A percentile compares a stretch with the other conserved stretches of the same genome.
These are phyloP conservation scores for Aplysina aerophoba DNA, from an alignment of 37 sponge, comb jelly and placozoan genomes.

Conservation along the genomic window DNA sequence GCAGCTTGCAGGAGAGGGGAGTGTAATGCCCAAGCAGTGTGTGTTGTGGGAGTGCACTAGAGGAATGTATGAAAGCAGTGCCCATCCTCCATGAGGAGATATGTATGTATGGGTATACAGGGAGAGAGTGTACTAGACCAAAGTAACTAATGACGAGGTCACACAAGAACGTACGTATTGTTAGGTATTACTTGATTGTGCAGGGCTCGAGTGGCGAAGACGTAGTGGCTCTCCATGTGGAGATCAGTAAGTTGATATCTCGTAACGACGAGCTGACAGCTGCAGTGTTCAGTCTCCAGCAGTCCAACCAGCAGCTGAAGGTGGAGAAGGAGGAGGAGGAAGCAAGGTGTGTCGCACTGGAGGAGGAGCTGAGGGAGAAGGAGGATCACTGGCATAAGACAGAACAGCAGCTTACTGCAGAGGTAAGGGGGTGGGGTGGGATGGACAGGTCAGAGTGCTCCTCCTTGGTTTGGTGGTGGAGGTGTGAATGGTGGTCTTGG, in stretches of 20 bases:
- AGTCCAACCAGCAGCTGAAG: slow-evolving; percentile 32
- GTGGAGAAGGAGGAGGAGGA: slow-evolving; percentile 45
- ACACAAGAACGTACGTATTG: too few species aligned
- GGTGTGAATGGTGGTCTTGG: neutral
- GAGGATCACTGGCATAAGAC: slow-evolving; percentile 69
- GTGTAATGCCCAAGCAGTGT: too few species aligned
- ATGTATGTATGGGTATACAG: too few species aligned
- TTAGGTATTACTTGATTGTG: too few species aligned
- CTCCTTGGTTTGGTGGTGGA: neutral
- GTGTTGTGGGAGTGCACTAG: too few species aligned
- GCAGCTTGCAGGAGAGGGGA: too few species aligned
- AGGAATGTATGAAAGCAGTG: too few species aligned
- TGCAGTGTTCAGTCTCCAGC: neutral
- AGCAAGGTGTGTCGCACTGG: slow-evolving; percentile 49
- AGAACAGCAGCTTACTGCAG: slow-evolving; percentile 48
- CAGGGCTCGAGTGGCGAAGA: neutral
- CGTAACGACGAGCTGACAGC: slow-evolving; percentile 44
- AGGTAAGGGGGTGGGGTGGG: slow-evolving; percentile 25
- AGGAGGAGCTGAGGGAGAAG: slow-evolving; percentile 59
- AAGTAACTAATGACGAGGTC: too few species aligned
- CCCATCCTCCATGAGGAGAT: too few species aligned
- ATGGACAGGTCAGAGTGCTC: neutral
- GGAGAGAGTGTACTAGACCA: too few species aligned
- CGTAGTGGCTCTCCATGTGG: slow-evolving; percentile 20
- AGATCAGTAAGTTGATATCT: slow-evolving; percentile 41